Conservation (phyloP, 2,797 vertebrate species). For the Vultur gryphus region DNA sequence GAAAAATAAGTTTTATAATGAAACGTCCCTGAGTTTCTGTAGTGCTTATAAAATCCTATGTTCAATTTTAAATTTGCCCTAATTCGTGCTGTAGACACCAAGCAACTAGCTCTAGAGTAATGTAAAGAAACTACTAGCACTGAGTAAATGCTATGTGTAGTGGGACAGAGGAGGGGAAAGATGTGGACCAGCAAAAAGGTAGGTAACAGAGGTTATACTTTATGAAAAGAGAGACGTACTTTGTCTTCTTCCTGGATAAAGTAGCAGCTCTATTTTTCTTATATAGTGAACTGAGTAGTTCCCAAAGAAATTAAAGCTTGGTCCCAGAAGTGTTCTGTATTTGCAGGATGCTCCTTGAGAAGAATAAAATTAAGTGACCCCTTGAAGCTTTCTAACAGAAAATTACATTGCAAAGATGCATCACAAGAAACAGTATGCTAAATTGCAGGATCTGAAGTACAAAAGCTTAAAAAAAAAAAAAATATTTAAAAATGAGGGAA, state of each 20-base stretch:
- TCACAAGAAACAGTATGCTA: background rate
- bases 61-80: background rate
- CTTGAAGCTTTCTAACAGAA: background rate
- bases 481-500: rapidly evolving
- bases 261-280: background rate
- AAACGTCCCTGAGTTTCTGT: background rate
- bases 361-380: background rate
- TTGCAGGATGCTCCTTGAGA: background rate
- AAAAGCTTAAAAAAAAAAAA: background rate
- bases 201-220: background rate
- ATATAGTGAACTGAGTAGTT: background rate
- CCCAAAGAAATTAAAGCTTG: background rate
- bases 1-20: background rate
- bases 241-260: background rate
- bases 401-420: background rate
- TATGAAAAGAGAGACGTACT: background rate
- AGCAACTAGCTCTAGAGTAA: background rate
- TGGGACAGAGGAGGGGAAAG: background rate
- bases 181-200: background rate
- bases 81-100: background rate
- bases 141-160: background rate
- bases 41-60: background rate
- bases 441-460: background rate
- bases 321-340: background rate
- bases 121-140: background rate